phyloP scores from a whole-genome alignment of 1,140 invertebrate genomes.

The Palaemon carinicauda region DNA sequence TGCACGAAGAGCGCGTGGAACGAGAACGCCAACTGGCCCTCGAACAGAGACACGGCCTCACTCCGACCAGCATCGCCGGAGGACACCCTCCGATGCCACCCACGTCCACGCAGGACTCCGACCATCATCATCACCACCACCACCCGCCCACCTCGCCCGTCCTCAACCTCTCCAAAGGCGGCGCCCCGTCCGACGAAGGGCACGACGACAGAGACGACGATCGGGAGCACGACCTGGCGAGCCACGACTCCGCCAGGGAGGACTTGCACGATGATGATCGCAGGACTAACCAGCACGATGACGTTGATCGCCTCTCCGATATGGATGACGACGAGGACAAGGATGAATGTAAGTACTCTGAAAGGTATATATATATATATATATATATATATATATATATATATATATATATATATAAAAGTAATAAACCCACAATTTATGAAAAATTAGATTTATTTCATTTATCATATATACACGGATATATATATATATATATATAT shows the following conservation, averaged over 20 bases:
- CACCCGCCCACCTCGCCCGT: constrained; percentile 50
- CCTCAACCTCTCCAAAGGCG: constrained; percentile 52
- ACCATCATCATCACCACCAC: too few relatives aligned
- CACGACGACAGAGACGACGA: constrained; percentile 47
- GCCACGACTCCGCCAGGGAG: constrained; percentile 41
- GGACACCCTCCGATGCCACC: constrained; percentile 13
- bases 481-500: too few relatives aligned
- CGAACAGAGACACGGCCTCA: constrained; percentile 47
- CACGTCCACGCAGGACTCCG: constrained; percentile 49
- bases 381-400: too few relatives aligned
- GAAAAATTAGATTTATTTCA: too few relatives aligned
- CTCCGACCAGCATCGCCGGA: constrained; percentile 45
- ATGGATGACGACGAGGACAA: constrained; percentile 63
- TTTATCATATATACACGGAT: background rate
- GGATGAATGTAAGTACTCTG: constrained; percentile 61
- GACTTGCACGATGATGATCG: constrained; percentile 54
- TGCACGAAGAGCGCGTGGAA: constrained; percentile 58
- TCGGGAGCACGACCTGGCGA: constrained; percentile 38
- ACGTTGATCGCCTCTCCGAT: constrained; percentile 58
- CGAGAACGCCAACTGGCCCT: constrained; percentile 49
- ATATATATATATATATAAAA: constrained; percentile 1
- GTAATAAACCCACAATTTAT: background rate
- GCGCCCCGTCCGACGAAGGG: constrained; percentile 19
- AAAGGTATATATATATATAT: too few relatives aligned
- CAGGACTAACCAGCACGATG: constrained; percentile 42